Conservation (phyloP, 2,797 vertebrate genomes). For the Gobionotothen gibberifrons region DNA sequence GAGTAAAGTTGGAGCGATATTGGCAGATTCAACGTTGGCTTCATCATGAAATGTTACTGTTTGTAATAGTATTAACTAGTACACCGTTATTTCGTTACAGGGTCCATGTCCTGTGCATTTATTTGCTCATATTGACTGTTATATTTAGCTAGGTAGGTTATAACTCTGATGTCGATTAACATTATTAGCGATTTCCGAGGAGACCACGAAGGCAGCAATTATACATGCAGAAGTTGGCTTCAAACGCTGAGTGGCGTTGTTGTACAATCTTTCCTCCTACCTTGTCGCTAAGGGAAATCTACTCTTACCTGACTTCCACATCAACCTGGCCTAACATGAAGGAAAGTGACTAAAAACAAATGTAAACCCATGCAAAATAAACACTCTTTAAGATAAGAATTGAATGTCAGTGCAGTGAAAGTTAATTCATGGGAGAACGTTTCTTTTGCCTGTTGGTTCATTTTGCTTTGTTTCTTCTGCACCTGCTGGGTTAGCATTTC, state of each 20-base stretch:
- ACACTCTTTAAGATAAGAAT: neutral
- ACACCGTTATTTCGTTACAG: neutral
- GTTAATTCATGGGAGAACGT: neutral
- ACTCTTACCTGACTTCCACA: neutral
- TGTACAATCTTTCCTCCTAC: constrained; percentile 6
- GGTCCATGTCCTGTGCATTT: neutral
- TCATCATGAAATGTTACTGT: neutral
- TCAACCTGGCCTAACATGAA: neutral
- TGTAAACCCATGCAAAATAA: neutral
- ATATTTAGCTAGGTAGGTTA: neutral
- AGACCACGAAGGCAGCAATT: neutral
- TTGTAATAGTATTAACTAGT: neutral
- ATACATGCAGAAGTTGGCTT: neutral
- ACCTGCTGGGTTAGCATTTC: constrained; percentile 8
- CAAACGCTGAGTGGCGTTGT: constrained; percentile 61
- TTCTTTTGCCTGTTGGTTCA: neutral
- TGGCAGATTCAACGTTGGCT: no score
- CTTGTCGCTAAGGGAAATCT: neutral
- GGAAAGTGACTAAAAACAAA: constrained; percentile 24
- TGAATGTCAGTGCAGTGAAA: neutral
- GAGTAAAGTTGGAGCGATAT: no score
- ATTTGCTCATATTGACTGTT: neutral
- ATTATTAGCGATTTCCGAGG: fast-evolving
- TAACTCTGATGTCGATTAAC: neutral
- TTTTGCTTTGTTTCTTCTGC: neutral